A percentile compares a stretch with the other conserved stretches of the same genome.
phyloP scores from a whole-genome alignment of 2,797 vertebrate species.

The Chaetodon trifasciatus region DNA sequence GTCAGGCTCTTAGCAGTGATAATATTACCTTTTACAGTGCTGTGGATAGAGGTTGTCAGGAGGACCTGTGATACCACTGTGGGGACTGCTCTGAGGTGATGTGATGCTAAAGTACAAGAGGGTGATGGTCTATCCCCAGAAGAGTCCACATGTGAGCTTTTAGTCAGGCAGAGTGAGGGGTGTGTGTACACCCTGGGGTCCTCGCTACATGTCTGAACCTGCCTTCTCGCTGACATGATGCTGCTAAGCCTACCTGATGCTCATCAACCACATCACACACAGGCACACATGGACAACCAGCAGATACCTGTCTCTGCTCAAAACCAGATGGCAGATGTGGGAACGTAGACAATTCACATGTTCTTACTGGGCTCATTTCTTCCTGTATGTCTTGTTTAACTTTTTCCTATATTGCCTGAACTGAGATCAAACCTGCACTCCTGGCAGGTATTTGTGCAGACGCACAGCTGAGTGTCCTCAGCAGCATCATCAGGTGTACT shows the following conservation, averaged over 20 bases:
- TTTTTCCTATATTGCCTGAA: not conserved
- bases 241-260: conserved; percentile 16
- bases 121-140: conserved; percentile 9
- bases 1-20: not conserved
- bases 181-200: conserved; percentile 41
- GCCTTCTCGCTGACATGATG: conserved; percentile 36
- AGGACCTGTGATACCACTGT: not conserved
- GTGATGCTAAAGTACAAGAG: conserved; percentile 29
- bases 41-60: conserved; percentile 8
- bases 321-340: not conserved
- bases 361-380: not conserved
- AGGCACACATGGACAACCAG: not conserved
- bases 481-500: not conserved
- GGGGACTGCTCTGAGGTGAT: conserved; percentile 35
- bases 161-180: conserved; percentile 22
- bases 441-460: not conserved
- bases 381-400: not conserved
- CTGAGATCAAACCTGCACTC: not conserved
- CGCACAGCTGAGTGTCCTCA: not conserved
- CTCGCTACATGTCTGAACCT: conserved; percentile 52
- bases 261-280: conserved; percentile 30
- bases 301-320: not conserved
- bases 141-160: conserved; percentile 24
- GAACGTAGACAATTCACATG: not conserved
- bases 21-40: not conserved